phyloP scores from a whole-genome alignment of 2,888 invertebrate species.

The Acanthococcus lagerstroemiae region DNA sequence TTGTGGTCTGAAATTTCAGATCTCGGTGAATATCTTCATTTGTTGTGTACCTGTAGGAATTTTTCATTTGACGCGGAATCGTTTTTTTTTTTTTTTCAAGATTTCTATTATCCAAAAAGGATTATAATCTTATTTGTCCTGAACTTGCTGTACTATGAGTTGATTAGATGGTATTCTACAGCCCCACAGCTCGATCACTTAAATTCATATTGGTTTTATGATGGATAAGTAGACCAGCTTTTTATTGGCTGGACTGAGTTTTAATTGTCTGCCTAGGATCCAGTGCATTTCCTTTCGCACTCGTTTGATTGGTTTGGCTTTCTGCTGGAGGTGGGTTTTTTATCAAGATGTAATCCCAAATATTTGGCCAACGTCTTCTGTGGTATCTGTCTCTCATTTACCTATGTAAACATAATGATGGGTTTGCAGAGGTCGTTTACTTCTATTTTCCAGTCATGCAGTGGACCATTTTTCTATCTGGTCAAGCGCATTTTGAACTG shows the following conservation, averaged over 20 bases:
- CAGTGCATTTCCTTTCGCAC: not conserved
- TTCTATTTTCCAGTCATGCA: no score
- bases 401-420: not conserved
- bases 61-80: not conserved
- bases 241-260: not conserved
- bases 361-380: not conserved
- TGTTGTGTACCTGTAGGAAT: not conserved
- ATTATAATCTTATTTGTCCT: no score
- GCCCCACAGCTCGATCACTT: not conserved
- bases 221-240: not conserved
- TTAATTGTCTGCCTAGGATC: not conserved
- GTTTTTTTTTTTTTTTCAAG: no score
- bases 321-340: not conserved
- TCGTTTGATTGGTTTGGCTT: not conserved
- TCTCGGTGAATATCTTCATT: no score
- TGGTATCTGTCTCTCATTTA: not conserved
- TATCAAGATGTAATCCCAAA: not conserved
- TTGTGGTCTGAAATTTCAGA: no score
- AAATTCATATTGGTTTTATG: not conserved
- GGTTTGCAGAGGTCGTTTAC: not conserved
- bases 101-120: no score
- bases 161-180: no score
- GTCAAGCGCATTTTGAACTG: no score
- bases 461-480: no score
- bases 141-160: no score